Conservation (phyloP, 2,113 vertebrate species). For the Phylloscopus trochiloides region DNA sequence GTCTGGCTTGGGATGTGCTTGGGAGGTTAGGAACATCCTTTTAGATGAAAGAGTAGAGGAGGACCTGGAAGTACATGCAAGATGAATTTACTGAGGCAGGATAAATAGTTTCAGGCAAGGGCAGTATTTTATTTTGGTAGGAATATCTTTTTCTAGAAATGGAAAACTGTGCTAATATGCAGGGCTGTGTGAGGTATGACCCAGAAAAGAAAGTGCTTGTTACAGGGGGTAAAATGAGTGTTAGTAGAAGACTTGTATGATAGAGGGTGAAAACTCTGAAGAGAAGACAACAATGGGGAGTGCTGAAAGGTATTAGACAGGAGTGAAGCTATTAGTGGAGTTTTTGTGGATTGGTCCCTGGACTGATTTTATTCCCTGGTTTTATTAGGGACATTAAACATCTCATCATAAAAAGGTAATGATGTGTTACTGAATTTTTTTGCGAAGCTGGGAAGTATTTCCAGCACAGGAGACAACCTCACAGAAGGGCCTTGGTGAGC, state of each 20-base stretch:
- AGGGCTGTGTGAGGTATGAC: not conserved
- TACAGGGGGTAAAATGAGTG: not conserved
- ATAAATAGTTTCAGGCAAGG: not conserved
- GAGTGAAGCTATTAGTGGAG: not conserved
- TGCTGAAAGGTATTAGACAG: not conserved
- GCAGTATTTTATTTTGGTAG: not conserved
- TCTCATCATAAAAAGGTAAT: not conserved
- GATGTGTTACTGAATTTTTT: not conserved
- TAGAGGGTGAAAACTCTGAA: not conserved
- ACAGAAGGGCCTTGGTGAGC: not conserved
- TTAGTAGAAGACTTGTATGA: not conserved
- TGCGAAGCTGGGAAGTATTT: not conserved
- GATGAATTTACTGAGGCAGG: not conserved
- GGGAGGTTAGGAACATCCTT: accelerated
- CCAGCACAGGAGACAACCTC: not conserved
- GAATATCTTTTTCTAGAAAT: not conserved
- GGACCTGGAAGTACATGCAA: not conserved
- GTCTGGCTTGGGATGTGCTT: not conserved
- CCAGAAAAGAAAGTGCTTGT: not conserved
- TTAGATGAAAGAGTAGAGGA: not conserved
- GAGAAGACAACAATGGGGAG: not conserved
- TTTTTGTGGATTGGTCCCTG: slow-evolving; percentile 9
- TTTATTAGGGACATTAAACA: slow-evolving; percentile 26
- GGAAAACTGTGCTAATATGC: not conserved
- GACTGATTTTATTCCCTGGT: not conserved